Conservation (phyloP, 30 jellyfish, hydroid and myxozoan species). For the Pelagia noctiluca region DNA sequence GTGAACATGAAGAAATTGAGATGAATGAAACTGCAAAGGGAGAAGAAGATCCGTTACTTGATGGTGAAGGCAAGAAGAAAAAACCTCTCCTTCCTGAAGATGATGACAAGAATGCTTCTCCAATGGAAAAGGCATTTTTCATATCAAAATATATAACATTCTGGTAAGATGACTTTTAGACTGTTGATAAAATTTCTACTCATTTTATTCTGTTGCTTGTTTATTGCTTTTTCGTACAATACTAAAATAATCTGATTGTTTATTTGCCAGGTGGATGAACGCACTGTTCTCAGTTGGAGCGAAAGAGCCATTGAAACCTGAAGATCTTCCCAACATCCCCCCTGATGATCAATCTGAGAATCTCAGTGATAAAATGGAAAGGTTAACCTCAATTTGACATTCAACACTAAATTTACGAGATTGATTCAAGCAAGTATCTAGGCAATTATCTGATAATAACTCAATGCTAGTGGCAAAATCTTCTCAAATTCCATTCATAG, state of each 20-base stretch:
- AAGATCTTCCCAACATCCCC: conserved; percentile 61
- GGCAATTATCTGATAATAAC: no score
- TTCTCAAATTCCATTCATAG: no score
- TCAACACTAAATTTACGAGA: not conserved
- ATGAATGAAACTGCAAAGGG: conserved; percentile 34
- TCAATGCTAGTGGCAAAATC: no score
- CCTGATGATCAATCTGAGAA: conserved; percentile 51
- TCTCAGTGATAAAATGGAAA: conserved; percentile 72
- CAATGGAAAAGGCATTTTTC: conserved; percentile 57
- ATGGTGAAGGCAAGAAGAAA: conserved; percentile 11
- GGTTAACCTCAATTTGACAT: conserved; percentile 36
- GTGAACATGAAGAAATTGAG: conserved; percentile 60
- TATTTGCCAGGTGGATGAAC: conserved; percentile 80
- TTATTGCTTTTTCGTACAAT: not conserved
- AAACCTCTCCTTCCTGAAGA: not conserved
- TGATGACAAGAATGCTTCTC: conserved; percentile 19
- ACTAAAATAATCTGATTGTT: not conserved
- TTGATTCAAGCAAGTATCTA: no score
- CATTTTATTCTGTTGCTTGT: not conserved
- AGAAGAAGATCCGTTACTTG: conserved; percentile 22
- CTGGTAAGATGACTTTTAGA: conserved; percentile 43
- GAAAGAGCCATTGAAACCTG: conserved; percentile 69
- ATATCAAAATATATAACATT: conserved; percentile 66
- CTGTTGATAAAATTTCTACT: not conserved
- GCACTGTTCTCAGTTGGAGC: conserved; percentile 65